Conservation (phyloP, 2,797 vertebrate genomes). For the Onychomys arenicola region DNA sequence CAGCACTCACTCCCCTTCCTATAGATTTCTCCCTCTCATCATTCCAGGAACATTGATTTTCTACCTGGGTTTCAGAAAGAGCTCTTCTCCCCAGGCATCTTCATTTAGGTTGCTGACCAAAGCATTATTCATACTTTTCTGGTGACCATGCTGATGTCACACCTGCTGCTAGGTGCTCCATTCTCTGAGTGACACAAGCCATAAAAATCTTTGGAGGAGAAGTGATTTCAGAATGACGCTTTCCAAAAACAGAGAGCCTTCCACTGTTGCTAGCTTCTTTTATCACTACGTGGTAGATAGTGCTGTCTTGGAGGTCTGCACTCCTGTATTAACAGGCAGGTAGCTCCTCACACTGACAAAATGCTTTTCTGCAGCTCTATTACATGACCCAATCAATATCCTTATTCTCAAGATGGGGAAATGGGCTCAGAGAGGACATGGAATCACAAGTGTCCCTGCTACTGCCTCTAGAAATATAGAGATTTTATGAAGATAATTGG, state of each 20-base stretch:
- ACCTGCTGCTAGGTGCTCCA: neutral
- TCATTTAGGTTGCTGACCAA: slow-evolving; percentile 43
- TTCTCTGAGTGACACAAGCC: neutral
- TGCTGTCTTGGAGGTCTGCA: neutral
- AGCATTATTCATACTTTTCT: slow-evolving; percentile 43
- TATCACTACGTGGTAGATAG: neutral
- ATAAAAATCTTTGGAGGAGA: neutral
- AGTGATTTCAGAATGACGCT: neutral
- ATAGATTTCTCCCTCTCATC: slow-evolving; percentile 52
- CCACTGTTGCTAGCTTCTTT: neutral
- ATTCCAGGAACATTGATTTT: slow-evolving; percentile 82
- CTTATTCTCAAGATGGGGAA: neutral
- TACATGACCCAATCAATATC: neutral
- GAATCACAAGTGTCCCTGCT: neutral
- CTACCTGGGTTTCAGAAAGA: slow-evolving; percentile 80
- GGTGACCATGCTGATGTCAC: neutral
- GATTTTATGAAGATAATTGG: neutral
- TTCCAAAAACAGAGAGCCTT: neutral
- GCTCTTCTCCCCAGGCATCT: slow-evolving; percentile 56
- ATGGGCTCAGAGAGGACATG: neutral
- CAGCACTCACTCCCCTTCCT: slow-evolving; percentile 72
- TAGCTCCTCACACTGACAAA: neutral
- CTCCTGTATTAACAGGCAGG: neutral
- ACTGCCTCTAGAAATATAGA: neutral
- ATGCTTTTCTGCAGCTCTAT: neutral